These are phyloP conservation scores for Ips nitidus DNA, from an alignment of 1,140 invertebrate genomes.

Conservation along the genomic window DNA sequence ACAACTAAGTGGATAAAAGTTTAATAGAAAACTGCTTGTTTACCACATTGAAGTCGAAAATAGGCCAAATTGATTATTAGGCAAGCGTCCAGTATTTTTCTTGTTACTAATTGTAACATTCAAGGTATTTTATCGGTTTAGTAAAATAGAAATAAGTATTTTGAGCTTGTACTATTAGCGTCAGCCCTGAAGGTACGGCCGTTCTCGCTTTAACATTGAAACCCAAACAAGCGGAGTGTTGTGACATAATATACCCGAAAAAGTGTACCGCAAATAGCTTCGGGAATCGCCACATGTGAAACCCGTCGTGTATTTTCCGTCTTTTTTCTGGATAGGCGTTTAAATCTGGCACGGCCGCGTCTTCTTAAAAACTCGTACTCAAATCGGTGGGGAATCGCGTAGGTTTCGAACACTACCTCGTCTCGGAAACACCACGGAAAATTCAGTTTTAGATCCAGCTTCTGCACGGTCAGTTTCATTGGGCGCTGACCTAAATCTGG, in stretches of 20 bases:
- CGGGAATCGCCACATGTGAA: slow-evolving; percentile 15
- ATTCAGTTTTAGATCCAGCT: slow-evolving; percentile 24
- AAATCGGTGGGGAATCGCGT: slow-evolving; percentile 27
- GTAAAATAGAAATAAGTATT: no score
- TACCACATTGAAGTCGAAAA: no score
- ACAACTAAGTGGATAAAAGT: no score
- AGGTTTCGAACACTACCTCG: slow-evolving; percentile 31
- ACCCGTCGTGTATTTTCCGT: slow-evolving; percentile 6
- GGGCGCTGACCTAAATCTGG: no score
- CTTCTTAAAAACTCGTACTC: slow-evolving; percentile 11
- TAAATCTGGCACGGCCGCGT: slow-evolving; percentile 22
- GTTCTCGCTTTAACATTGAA: slow-evolving; percentile 3
- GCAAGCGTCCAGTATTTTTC: no score
- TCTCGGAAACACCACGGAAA: slow-evolving; percentile 10
- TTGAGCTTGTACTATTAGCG: no score
- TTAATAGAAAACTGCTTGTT: no score
- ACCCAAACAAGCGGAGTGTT: slow-evolving; percentile 25
- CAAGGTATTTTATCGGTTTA: no score
- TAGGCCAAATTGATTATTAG: no score
- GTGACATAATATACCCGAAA: slow-evolving; percentile 41
- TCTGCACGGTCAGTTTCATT: slow-evolving; percentile 18
- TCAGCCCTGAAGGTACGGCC: no score
- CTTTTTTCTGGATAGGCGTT: slow-evolving; percentile 18
- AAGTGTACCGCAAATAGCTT: slow-evolving; percentile 41
- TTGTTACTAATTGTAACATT: no score